Conservation (phyloP, 1,140 invertebrate species). For the Centruroides sculpturatus region DNA sequence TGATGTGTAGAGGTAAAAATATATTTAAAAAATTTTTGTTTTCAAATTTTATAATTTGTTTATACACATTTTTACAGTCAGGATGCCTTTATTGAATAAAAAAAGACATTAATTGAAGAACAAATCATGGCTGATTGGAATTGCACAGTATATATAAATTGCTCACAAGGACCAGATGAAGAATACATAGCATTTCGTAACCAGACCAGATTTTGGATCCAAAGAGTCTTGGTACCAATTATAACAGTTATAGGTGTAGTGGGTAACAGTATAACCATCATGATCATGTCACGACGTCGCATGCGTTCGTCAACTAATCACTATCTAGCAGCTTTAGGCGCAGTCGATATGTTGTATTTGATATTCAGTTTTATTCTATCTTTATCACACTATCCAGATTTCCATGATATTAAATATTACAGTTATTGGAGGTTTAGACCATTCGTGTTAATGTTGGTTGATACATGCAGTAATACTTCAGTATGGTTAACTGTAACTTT, state of each 20-base stretch:
- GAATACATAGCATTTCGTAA: not conserved
- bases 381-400: conserved; percentile 41
- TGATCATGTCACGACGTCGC: conserved; percentile 52
- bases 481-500: conserved; percentile 64
- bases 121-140: too few species aligned
- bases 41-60: too few species aligned
- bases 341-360: conserved; percentile 54
- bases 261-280: conserved; percentile 53
- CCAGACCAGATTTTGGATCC: conserved; percentile 39
- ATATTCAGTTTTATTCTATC: conserved; percentile 49
- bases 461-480: conserved; percentile 49
- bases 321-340: conserved; percentile 55
- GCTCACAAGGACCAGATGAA: too few species aligned
- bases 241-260: conserved; percentile 49
- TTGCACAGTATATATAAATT: too few species aligned
- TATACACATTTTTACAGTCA: too few species aligned
- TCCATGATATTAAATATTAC: conserved; percentile 22
- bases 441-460: conserved; percentile 43
- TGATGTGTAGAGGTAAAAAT: too few species aligned
- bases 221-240: conserved; percentile 50
- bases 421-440: conserved; percentile 37
- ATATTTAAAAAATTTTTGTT: too few species aligned
- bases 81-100: too few species aligned
- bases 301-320: conserved; percentile 59
- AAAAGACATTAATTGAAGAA: too few species aligned